Base-by-base conservation (phyloP, 2,797 vertebrate species). In the Tympanoctomys barrerae region DNA sequence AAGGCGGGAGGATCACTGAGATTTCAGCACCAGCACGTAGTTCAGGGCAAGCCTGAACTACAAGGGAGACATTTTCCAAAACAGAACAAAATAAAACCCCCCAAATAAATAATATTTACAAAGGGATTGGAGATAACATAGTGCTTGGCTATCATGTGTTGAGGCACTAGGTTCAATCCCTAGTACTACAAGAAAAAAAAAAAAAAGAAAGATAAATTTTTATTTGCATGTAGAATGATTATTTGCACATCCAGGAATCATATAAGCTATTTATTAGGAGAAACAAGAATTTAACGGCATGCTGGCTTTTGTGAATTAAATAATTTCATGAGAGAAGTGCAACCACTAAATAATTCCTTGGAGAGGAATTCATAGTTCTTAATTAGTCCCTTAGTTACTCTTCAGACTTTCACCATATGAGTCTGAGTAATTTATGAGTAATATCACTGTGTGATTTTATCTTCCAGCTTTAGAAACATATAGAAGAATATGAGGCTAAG, bases 321-420 rank as follows among this genome's bases (percentile, higher is more conserved):
- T 49, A 36, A 75, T 78, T 96, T 94, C 87, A 31, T 79, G 66
- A 86, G 36, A 92, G 33, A 89, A 66, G 42, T 89, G 22, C 78
- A 87, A 75, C 79, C 39, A 82, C 57, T 79, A 93, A 91, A 57
- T 78, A 91, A 95, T 81, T 96, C 96, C 92, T 94, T 97, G 70
- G 96, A 87, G 97, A 97, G 39, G 33, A 92, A 78, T 91, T 59
- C 54, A 62, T 87, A 42, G 79, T 91, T 87, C 77, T 95, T 96
- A 94, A 95, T 98, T 96, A 96, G 61, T 89, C 89, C 89, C 89
- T 80, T 52, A 59, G 95, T 90, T 89, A 78, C 33, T 85, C 57
- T 68, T 22, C 66, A 75, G 68, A 14, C 28, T 92, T 88, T 90
- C 18, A 61, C 85, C 94, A 77, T 86, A 89, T 89, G 82, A 84